A percentile compares a stretch with the other conserved stretches of the same genome.
These are phyloP conservation scores for Drosophila gunungcola DNA, from an alignment of 1,140 invertebrate genomes.

Conservation along the genomic window DNA sequence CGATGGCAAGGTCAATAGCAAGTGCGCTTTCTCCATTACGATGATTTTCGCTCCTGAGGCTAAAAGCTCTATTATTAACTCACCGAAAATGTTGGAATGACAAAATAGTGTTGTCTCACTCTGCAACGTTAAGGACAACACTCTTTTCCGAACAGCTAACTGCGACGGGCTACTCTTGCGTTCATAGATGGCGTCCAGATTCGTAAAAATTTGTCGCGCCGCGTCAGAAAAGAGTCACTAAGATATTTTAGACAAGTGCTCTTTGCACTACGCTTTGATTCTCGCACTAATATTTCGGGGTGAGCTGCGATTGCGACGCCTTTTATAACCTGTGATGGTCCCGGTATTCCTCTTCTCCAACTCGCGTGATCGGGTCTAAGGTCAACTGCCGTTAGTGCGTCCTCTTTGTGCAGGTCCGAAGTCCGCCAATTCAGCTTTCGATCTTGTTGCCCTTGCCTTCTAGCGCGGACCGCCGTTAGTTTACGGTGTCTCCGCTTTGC, in stretches of 20 bases:
- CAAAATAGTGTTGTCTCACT: conserved; percentile 65
- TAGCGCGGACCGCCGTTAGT: too few species aligned
- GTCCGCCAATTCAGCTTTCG: too few species aligned
- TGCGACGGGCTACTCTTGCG: conserved; percentile 8
- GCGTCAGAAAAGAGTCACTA: conserved; percentile 10
- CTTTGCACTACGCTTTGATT: background rate
- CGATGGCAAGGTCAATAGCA: conserved; percentile 79
- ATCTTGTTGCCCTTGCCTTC: too few species aligned
- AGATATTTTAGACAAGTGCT: conserved; percentile 12
- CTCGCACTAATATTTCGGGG: too few species aligned
- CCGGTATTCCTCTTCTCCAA: too few species aligned
- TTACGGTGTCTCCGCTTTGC: too few species aligned
- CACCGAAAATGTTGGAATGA: conserved; percentile 81
- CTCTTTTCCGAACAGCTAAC: conserved; percentile 70
- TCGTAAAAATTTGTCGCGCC: conserved; percentile 14
- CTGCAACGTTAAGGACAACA: conserved; percentile 77
- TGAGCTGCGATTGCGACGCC: too few species aligned
- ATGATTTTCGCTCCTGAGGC: conserved; percentile 79
- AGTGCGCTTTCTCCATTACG: conserved; percentile 77
- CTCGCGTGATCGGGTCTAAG: too few species aligned
- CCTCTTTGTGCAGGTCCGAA: too few species aligned
- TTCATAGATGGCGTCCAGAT: conserved; percentile 7
- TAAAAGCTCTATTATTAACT: conserved; percentile 76
- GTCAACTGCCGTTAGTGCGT: too few species aligned
- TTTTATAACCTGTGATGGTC: too few species aligned